Evolutionary conservation across 1,140 invertebrate species (phyloP), one percentile per base, ranked within the genome.

Genomic region (Dendrolimus kikuchii): DNA sequence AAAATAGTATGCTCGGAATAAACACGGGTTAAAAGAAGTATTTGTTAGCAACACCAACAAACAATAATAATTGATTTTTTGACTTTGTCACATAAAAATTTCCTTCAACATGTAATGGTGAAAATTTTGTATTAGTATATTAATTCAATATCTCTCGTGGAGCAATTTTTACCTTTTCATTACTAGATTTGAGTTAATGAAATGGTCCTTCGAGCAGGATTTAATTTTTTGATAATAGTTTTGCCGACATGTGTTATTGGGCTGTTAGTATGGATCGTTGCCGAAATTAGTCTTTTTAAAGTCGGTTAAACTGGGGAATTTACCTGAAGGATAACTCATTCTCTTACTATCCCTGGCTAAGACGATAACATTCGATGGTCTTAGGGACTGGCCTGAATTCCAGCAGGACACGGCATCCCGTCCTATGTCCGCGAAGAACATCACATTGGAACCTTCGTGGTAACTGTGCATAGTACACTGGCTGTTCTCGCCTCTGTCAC

Each of bases 331-430:
- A 81, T 94, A 94, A 60, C 93, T 91, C 59, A 94, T 81, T 2
- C 68, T 82, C 43, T 80, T 63, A 5, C 79, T 78, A 64, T 94
- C 89, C 54, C 89, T 74, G 0, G 87, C 90, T 2, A 94, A 66
- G 6, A 89, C 79, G 2, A 82, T 90, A 37, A 93, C 77, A 68
- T 90, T 91, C 7, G 88, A 73, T 2, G 88, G 74, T 7, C 74
- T 83, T 6, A 93, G 80, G 2, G 88, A 70, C 39, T 67, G 78
- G 0, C 74, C 82, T 0, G 88, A 90, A 58, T 93, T 92, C 93
- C 93, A 94, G 60, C 93, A 94, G 2, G 91, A 90, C 0, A 94
- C 79, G 1, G 90, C 91, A 66, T 93, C 91, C 43, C 78, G 86
- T 5, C 90, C 91, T n/a, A 93, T 80, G 63, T 93, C 91, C 0